Percentiles rank a stretch among this genome's conserved stretches.
phyloP scores from a whole-genome alignment of 2,797 vertebrate genomes.

The Takifugu rubripes region DNA sequence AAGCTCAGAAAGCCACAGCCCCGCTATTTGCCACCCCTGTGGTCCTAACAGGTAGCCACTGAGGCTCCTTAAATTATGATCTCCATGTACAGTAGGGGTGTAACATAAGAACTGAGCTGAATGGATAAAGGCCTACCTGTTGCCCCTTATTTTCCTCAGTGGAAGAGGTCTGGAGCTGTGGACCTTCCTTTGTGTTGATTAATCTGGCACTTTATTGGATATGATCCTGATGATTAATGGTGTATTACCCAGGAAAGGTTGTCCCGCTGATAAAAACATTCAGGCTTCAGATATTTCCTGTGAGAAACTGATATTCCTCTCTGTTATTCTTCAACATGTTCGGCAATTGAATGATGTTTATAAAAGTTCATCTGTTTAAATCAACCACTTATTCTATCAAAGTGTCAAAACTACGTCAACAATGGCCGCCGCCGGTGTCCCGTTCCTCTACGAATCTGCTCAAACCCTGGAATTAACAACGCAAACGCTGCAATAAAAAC shows the following conservation, averaged over 20 bases:
- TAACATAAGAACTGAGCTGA: slow-evolving; percentile 67
- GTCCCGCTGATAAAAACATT: slow-evolving; percentile 54
- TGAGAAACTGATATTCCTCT: slow-evolving; percentile 42
- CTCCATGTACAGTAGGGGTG: slow-evolving; percentile 60
- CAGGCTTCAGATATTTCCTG: slow-evolving; percentile 53
- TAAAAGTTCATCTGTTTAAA: slow-evolving; percentile 6
- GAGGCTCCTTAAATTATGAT: slow-evolving; percentile 71
- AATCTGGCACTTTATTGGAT: slow-evolving; percentile 67
- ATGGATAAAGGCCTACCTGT: slow-evolving; percentile 70
- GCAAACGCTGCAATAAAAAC: no score
- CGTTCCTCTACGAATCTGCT: background rate
- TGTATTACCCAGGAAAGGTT: slow-evolving; percentile 48
- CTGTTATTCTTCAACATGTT: slow-evolving; percentile 31
- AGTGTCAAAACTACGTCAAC: background rate
- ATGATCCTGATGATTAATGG: slow-evolving; percentile 72
- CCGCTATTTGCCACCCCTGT: slow-evolving; percentile 75
- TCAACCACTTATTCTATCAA: slow-evolving; percentile 14
- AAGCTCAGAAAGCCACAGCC: slow-evolving; percentile 77
- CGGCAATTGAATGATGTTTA: slow-evolving; percentile 24
- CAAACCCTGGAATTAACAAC: background rate
- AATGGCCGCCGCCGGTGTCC: background rate
- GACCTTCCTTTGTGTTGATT: slow-evolving; percentile 62
- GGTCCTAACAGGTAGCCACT: slow-evolving; percentile 74
- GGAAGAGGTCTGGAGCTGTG: slow-evolving; percentile 59
- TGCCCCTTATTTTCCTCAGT: slow-evolving; percentile 59